These are phyloP conservation scores for Chrysaora quinquecirrha DNA, from an alignment of 30 jellyfish, hydroid and myxozoan genomes.

Conservation along the genomic window DNA sequence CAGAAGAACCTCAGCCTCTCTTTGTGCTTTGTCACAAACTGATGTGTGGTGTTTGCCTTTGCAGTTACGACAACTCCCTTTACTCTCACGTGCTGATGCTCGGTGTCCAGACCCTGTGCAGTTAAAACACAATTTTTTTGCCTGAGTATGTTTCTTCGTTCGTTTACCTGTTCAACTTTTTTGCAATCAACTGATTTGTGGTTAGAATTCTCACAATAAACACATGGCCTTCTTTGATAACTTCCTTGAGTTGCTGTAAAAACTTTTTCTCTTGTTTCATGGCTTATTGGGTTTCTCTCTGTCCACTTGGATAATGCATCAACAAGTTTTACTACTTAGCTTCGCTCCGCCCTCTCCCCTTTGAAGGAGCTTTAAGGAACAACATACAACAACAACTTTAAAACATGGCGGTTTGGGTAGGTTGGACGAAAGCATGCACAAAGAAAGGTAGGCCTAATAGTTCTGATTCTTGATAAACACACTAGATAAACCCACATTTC, in stretches of 20 bases:
- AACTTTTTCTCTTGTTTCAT: neutral
- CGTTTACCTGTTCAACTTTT: neutral
- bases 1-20: neutral
- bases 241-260: too few relatives aligned
- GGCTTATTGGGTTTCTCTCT: slow-evolving; percentile 2
- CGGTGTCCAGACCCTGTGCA: neutral
- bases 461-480: too few relatives aligned
- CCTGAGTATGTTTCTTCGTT: neutral
- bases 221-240: neutral
- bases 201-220: neutral
- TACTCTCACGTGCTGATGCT: neutral
- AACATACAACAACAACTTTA: too few relatives aligned
- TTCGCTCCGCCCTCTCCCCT: too few relatives aligned
- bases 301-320: too few relatives aligned
- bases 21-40: neutral
- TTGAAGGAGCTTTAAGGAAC: too few relatives aligned
- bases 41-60: neutral
- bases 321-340: too few relatives aligned
- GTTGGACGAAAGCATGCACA: too few relatives aligned
- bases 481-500: too few relatives aligned
- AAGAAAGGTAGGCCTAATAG: too few relatives aligned
- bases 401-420: too few relatives aligned
- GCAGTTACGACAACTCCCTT: neutral
- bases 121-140: neutral
- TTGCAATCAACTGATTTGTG: neutral